phyloP scores from a whole-genome alignment of 2,888 invertebrate genomes.

The Clusia tigrina region DNA sequence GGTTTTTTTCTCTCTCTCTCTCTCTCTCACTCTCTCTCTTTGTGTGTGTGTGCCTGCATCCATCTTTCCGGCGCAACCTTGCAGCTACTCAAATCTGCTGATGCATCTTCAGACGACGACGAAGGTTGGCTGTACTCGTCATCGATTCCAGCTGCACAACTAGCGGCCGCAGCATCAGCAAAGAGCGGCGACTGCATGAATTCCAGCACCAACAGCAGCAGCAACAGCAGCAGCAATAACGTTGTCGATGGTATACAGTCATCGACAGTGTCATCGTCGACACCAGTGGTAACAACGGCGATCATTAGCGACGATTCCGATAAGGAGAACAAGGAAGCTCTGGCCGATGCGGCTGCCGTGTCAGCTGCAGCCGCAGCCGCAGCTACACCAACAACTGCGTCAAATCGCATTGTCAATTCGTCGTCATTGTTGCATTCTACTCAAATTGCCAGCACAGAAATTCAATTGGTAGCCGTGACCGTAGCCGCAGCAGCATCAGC shows the following conservation, averaged over 20 bases:
- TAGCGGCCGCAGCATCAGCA: too few species aligned
- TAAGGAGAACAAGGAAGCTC: slow-evolving; percentile 62
- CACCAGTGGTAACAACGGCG: slow-evolving; percentile 34
- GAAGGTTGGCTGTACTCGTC: slow-evolving; percentile 64
- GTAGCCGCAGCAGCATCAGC: not conserved
- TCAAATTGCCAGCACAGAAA: not conserved
- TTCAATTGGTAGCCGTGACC: not conserved
- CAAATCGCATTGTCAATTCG: slow-evolving; percentile 12
- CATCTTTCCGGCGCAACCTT: too few species aligned
- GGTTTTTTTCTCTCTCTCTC: slow-evolving; percentile 11
- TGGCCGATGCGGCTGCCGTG: slow-evolving; percentile 40
- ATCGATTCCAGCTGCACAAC: slow-evolving; percentile 36
- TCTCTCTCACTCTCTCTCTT: slow-evolving; percentile 3
- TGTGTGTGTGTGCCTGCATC: too few species aligned
- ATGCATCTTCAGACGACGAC: slow-evolving; percentile 71
- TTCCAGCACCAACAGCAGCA: slow-evolving; percentile 19
- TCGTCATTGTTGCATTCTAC: slow-evolving; percentile 9
- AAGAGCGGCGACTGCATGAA: not conserved
- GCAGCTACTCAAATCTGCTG: slow-evolving; percentile 64
- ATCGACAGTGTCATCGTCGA: slow-evolving; percentile 53
- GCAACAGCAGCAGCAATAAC: slow-evolving; percentile 29
- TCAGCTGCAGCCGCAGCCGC: slow-evolving; percentile 23
- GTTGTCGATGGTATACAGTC: slow-evolving; percentile 53
- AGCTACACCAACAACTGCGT: not conserved
- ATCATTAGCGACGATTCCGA: slow-evolving; percentile 58